Evolutionary conservation across 2,113 vertebrate genomes (phyloP), one percentile per base, ranked within the genome.

Genomic region (Cephalophus harveyi): DNA sequence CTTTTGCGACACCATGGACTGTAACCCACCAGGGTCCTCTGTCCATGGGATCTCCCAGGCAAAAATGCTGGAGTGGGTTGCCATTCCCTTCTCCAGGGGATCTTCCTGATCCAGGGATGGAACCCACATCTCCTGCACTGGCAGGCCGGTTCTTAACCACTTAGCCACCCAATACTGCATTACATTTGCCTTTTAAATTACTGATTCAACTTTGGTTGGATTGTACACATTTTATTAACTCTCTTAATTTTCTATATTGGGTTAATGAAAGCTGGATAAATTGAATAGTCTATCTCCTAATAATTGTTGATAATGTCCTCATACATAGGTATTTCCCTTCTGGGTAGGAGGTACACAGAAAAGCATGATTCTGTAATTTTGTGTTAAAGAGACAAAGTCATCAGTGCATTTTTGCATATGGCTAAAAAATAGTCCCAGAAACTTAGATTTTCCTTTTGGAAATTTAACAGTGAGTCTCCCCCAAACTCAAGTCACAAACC

Each of bases 201-300:
- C 79, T 25, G 3, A 71, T 84, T 95, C 71, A 79, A 74, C 52
- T 36, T 89, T 95, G 30, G 57, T 74, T 95, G 43, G 25, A 87
- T 94, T 87, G n/a, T 93, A 89, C 86, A 85, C 40, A 94, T 36
- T 59, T 97, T 92, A 90, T 92, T 97, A 95, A 85, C 85, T 97
- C 87, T 74, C 59, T 96, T 54, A 91, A 91, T 93, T 82, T 94
- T 93, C 59, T 62, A 89, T 50, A 88, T 59, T 97, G 91, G 83
- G 48, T 91, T 97, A 95, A 96, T 94, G 74, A 89, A 97, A 96
- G 21, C 48, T 93, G 82, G 50, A 91, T 91, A 52, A 84, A 88
- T 85, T 94, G 40, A 64, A 92, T 83, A 94, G 88, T 76, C 25
- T 96, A 27, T 95, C 11, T 90, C 84, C 78, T 97, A 79, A 90